Evolutionary conservation across 2,113 vertebrate species (phyloP).

Genomic region (Mesocricetus auratus): DNA sequence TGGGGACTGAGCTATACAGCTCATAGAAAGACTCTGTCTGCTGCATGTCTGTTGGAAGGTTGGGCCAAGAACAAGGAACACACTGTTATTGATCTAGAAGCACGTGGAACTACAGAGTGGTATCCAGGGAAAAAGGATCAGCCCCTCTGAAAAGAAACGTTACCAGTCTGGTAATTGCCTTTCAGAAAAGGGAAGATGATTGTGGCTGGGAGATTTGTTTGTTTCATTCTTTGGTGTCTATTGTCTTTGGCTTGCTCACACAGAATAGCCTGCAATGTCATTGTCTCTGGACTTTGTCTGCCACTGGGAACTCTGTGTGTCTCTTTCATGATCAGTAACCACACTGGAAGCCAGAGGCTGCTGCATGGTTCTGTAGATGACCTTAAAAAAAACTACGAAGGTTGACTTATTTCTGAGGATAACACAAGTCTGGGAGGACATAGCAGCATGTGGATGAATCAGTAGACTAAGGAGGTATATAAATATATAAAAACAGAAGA

Average conservation of each 20-base stretch:
- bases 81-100: not conserved
- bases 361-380: not conserved
- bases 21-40: not conserved
- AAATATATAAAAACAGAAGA: not conserved
- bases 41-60: not conserved
- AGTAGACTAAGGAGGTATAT: not conserved
- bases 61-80: not conserved
- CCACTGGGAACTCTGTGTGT: not conserved
- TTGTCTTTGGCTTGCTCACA: not conserved
- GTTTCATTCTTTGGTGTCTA: not conserved
- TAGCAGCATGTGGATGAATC: too few species aligned
- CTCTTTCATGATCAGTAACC: not conserved
- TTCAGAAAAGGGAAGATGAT: not conserved
- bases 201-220: accelerated
- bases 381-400: too few species aligned
- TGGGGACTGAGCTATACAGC: not conserved
- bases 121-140: not conserved
- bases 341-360: not conserved
- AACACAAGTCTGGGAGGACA: not conserved
- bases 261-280: not conserved
- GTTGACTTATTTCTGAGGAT: not conserved
- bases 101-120: not conserved
- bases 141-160: not conserved
- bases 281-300: not conserved
- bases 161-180: not conserved